Percentiles rank a stretch among this genome's conserved stretches.
Evolutionary conservation across 2,888 invertebrate species (phyloP).

Genomic region (Orthosia incerta): DNA sequence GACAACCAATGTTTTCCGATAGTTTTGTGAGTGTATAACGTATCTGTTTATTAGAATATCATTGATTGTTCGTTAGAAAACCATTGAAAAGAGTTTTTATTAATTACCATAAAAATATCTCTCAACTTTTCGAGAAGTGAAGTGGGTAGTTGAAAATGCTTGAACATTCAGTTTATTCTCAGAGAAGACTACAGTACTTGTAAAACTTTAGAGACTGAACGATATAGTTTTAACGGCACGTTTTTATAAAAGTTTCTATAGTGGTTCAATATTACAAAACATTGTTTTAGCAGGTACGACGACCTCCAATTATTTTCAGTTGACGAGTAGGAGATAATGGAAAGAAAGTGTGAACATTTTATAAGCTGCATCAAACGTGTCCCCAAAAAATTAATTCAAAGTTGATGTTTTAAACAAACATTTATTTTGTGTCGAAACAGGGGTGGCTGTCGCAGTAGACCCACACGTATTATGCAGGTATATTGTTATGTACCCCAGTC

Average conservation of each 20-base stretch:
- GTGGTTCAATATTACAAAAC: conserved; percentile 13
- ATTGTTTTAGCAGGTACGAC: conserved; percentile 2
- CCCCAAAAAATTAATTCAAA: background rate
- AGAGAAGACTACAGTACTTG: conserved; percentile 17
- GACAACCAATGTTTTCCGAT: too few species aligned
- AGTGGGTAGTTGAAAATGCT: conserved; percentile 16
- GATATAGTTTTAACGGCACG: conserved; percentile 34
- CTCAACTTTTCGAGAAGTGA: conserved; percentile 19
- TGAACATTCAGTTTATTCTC: conserved; percentile 7
- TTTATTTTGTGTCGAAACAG: conserved; percentile 20
- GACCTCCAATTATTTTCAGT: conserved; percentile 10
- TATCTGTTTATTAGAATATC: too few species aligned
- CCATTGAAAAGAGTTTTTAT: conserved; percentile 1
- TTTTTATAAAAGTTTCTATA: conserved; percentile 37
- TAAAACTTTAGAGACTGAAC: conserved; percentile 34
- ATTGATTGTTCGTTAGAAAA: too few species aligned
- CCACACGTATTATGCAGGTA: conserved; percentile 1
- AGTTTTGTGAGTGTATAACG: too few species aligned
- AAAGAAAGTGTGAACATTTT: background rate
- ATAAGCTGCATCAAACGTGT: background rate
- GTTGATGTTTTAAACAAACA: conserved; percentile 23
- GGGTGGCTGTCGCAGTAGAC: conserved; percentile 2
- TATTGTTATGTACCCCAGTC: conserved; percentile 41
- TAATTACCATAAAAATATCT: conserved; percentile 10
- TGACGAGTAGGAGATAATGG: background rate